Conservation (phyloP, 2,797 vertebrate genomes). For the Pseudocheirus occidentalis region DNA sequence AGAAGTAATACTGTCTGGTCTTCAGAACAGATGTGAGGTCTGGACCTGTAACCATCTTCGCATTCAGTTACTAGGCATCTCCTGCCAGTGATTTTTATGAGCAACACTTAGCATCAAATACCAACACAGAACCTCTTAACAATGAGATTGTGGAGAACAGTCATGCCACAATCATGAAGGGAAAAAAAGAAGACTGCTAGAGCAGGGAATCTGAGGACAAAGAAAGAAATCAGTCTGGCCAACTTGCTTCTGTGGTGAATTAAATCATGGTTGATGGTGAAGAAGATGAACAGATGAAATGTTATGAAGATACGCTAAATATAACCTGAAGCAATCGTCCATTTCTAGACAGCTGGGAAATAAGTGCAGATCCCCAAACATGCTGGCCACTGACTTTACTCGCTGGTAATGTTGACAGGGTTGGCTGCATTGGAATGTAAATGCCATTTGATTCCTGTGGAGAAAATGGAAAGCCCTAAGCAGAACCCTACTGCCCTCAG, state of each 20-base stretch:
- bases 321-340: neutral
- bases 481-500: neutral
- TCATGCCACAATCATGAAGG: neutral
- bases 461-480: neutral
- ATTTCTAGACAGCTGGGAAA: neutral
- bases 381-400: neutral
- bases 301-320: neutral
- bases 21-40: neutral
- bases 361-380: neutral
- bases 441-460: neutral
- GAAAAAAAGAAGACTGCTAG: neutral
- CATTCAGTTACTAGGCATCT: neutral
- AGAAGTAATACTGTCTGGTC: constrained; percentile 17
- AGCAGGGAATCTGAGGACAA: neutral
- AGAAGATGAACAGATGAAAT: constrained; percentile 13
- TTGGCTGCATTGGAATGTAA: neutral
- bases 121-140: neutral
- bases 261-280: constrained; percentile 42
- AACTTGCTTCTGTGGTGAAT: constrained; percentile 37
- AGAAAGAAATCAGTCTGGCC: constrained; percentile 30
- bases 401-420: neutral
- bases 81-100: neutral
- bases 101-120: neutral
- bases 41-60: neutral
- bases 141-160: neutral